phyloP scores from a whole-genome alignment of 1,140 invertebrate genomes.

The Thaumatotibia leucotreta region DNA sequence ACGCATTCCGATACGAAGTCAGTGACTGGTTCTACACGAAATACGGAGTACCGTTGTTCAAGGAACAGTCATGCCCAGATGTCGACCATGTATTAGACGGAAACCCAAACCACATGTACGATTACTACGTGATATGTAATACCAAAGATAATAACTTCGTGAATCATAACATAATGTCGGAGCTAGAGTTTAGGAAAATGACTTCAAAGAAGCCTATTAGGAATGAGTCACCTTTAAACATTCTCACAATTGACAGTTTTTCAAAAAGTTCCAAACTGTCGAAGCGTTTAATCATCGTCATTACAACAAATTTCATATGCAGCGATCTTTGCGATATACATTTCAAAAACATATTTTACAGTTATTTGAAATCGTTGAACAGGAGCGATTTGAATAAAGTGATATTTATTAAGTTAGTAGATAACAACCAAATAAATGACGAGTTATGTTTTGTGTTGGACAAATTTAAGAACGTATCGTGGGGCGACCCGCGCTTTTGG shows the following conservation, averaged over 20 bases:
- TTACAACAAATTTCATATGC: constrained; percentile 72
- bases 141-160: constrained; percentile 90
- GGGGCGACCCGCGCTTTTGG: constrained; percentile 67
- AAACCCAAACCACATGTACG: constrained; percentile 86
- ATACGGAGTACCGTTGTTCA: constrained; percentile 85
- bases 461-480: constrained; percentile 70
- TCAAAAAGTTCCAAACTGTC: constrained; percentile 71
- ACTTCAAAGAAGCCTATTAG: constrained; percentile 53
- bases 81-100: constrained; percentile 76
- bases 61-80: constrained; percentile 74
- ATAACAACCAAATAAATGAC: constrained; percentile 68
- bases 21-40: constrained; percentile 85
- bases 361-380: constrained; percentile 68
- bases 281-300: constrained; percentile 64
- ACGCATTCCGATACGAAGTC: constrained; percentile 86
- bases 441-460: constrained; percentile 65
- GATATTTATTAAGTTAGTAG: constrained; percentile 67
- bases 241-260: constrained; percentile 71
- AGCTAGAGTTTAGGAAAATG: constrained; percentile 81
- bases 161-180: constrained; percentile 84
- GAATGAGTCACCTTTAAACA: constrained; percentile 60
- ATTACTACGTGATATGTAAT: constrained; percentile 92
- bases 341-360: constrained; percentile 72
- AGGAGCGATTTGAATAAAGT: constrained; percentile 67
- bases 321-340: constrained; percentile 69